A percentile compares a stretch with the other conserved stretches of the same genome.
These are phyloP conservation scores for Tachycineta bicolor DNA, from an alignment of 2,113 vertebrate genomes.

Conservation along the genomic window DNA sequence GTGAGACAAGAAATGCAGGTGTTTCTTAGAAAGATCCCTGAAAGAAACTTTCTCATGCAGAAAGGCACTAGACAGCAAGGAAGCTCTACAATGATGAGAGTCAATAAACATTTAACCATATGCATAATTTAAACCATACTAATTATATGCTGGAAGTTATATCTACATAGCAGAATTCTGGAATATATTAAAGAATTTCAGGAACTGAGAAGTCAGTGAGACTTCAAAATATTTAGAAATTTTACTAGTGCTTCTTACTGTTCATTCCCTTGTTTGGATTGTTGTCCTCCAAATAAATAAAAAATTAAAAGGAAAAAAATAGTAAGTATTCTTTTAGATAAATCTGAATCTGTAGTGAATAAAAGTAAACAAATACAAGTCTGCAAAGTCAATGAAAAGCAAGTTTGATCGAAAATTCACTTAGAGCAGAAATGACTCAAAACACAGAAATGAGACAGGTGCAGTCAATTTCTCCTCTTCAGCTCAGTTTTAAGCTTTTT, in stretches of 20 bases:
- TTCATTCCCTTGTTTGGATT: neutral
- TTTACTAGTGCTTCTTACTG: neutral
- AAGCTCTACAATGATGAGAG: neutral
- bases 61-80: neutral
- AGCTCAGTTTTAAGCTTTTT: neutral
- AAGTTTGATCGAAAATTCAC: neutral
- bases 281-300: neutral
- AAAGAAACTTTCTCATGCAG: neutral
- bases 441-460: neutral
- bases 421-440: neutral
- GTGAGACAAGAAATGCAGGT: neutral
- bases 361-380: neutral
- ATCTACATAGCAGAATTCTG: neutral
- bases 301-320: neutral
- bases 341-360: neutral
- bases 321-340: neutral
- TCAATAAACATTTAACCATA: neutral
- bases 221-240: neutral
- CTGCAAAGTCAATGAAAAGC: neutral
- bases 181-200: neutral
- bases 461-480: neutral
- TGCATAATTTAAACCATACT: neutral
- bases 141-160: neutral
- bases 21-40: neutral
- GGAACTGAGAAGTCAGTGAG: neutral